phyloP scores from a whole-genome alignment of 2,888 invertebrate genomes.

The Pimpla rufipes region DNA sequence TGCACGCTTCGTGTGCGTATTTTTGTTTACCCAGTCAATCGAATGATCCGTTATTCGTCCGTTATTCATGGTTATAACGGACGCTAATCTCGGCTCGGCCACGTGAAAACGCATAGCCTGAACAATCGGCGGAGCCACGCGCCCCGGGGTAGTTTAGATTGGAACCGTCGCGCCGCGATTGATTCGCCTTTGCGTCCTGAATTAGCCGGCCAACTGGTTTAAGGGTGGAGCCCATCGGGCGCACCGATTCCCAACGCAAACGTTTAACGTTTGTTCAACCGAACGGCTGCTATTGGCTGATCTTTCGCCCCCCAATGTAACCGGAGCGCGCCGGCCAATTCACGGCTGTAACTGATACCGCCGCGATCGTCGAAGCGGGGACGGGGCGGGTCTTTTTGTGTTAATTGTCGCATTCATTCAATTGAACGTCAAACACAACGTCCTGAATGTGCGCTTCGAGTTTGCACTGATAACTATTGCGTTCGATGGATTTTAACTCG shows the following conservation, averaged over 20 bases:
- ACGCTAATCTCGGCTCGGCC: constrained; percentile 43
- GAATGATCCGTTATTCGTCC: too few species aligned
- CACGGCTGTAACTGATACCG: background rate
- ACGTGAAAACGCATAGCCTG: constrained; percentile 45
- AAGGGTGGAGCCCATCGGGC: background rate
- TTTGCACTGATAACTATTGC: background rate
- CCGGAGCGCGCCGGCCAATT: background rate
- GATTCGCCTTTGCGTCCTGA: constrained; percentile 41
- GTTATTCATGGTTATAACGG: constrained; percentile 13
- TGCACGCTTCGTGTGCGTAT: too few species aligned
- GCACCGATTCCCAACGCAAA: background rate
- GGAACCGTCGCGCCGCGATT: constrained; percentile 10
- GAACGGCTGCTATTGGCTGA: constrained; percentile 8
- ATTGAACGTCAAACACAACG: too few species aligned
- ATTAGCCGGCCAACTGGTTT: constrained; percentile 34
- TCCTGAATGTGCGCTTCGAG: background rate
- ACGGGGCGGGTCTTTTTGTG: background rate
- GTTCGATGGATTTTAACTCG: background rate
- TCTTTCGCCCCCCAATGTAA: background rate
- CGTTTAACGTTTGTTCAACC: constrained; percentile 1
- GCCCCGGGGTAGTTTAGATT: constrained; percentile 31
- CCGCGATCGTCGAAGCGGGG: background rate
- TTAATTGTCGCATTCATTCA: too few species aligned
- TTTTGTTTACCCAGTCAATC: too few species aligned
- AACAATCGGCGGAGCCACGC: constrained; percentile 30